A percentile compares a stretch with the other conserved stretches of the same genome.
phyloP scores from a whole-genome alignment of 2,888 invertebrate species.

The Cerastis rubricosa region DNA sequence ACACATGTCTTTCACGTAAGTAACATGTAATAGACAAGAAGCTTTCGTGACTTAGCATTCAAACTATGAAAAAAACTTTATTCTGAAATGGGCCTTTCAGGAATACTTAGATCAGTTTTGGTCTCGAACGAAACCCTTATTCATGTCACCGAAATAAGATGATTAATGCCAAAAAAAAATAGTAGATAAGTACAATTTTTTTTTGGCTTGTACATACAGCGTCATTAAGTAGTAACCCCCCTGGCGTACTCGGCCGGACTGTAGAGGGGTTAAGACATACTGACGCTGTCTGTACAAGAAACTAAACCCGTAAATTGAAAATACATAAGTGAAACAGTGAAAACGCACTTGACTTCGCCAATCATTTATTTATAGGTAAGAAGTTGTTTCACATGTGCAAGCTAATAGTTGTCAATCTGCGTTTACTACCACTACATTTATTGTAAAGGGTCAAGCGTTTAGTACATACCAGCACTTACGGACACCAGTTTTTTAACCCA shows the following conservation, averaged over 20 bases:
- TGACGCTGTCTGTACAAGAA: background rate
- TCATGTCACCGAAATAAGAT: background rate
- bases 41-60: background rate
- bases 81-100: background rate
- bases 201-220: too few relatives aligned
- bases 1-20: conserved; percentile 98
- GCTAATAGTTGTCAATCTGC: background rate
- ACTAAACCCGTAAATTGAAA: background rate
- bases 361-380: background rate
- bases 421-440: conserved; percentile 4
- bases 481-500: conserved; percentile 18
- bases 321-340: background rate
- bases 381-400: background rate
- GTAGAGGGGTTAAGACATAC: too few relatives aligned
- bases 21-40: conserved; percentile 68
- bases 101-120: background rate
- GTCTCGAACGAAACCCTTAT: background rate
- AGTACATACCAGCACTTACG: background rate
- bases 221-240: too few relatives aligned
- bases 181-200: too few relatives aligned
- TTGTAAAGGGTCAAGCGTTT: background rate
- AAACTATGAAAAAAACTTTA: background rate
- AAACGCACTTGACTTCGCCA: background rate
- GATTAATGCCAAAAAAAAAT: background rate
- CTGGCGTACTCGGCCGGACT: too few relatives aligned